Percentiles rank a stretch among this genome's conserved stretches.
phyloP scores from a whole-genome alignment of 2,888 invertebrate genomes.

The Chirona hameri region DNA sequence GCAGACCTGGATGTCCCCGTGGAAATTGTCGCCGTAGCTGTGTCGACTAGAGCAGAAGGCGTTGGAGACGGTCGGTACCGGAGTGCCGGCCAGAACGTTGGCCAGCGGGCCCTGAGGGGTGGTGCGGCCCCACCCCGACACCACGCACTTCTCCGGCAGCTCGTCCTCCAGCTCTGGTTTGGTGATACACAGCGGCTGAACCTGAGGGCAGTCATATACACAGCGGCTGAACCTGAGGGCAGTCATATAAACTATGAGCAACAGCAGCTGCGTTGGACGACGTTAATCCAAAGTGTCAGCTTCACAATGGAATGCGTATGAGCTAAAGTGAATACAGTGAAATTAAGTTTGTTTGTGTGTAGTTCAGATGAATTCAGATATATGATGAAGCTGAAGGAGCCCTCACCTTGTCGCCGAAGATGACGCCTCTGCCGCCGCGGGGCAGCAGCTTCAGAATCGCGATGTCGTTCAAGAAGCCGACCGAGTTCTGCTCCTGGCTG shows the following conservation, averaged over 20 bases:
- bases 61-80: background rate
- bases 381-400: too few species aligned
- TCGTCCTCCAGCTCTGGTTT: background rate
- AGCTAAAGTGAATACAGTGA: too few species aligned
- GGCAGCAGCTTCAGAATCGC: background rate
- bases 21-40: background rate
- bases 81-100: background rate
- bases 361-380: too few species aligned
- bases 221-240: background rate
- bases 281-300: too few species aligned
- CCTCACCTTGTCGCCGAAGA: conserved; percentile 1
- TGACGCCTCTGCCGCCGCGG: background rate
- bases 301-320: too few species aligned
- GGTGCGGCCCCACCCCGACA: background rate
- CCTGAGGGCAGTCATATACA: too few species aligned
- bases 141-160: background rate
- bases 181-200: background rate
- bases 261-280: too few species aligned
- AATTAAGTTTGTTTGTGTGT: too few species aligned
- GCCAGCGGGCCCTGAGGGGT: background rate
- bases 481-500: background rate
- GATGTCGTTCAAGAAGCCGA: background rate
- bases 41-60: background rate
- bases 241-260: too few species aligned
- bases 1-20: background rate